Percentiles rank a stretch among this genome's conserved stretches.
Evolutionary conservation across 2,888 invertebrate species (phyloP).

Genomic region (Seira ritae): DNA sequence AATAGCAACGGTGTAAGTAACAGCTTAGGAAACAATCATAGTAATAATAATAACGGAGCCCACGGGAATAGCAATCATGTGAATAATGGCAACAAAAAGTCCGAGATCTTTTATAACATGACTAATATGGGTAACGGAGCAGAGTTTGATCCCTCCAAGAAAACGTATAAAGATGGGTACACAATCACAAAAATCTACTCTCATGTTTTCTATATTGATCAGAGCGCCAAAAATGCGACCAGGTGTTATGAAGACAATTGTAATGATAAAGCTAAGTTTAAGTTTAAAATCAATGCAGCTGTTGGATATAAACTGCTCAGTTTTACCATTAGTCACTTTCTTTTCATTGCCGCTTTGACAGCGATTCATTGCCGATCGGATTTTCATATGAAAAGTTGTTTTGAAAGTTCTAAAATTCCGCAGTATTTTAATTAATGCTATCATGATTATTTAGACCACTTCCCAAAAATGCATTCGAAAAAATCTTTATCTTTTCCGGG

Average conservation of each 20-base stretch:
- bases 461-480: too few species aligned
- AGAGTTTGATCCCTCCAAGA: slow-evolving; percentile 53
- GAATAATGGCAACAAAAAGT: slow-evolving; percentile 36
- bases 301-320: background rate
- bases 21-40: slow-evolving; percentile 15
- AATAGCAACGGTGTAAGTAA: slow-evolving; percentile 21
- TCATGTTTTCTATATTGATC: slow-evolving; percentile 71
- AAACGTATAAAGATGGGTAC: slow-evolving; percentile 62
- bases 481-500: too few species aligned
- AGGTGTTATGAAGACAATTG: slow-evolving; percentile 69
- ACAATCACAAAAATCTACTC: slow-evolving; percentile 65
- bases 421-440: too few species aligned
- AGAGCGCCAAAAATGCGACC: slow-evolving; percentile 67
- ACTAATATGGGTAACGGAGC: slow-evolving; percentile 42
- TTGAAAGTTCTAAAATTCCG: too few species aligned
- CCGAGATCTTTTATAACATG: slow-evolving; percentile 50
- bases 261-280: slow-evolving; percentile 63
- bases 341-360: background rate
- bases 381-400: too few species aligned
- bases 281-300: slow-evolving; percentile 3
- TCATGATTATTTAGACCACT: too few species aligned
- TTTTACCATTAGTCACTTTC: too few species aligned
- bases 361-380: background rate
- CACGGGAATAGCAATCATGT: background rate
- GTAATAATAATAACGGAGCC: slow-evolving; percentile 1